phyloP scores from a whole-genome alignment of 2,888 invertebrate genomes.

The Gonocerus acuteangulatus region DNA sequence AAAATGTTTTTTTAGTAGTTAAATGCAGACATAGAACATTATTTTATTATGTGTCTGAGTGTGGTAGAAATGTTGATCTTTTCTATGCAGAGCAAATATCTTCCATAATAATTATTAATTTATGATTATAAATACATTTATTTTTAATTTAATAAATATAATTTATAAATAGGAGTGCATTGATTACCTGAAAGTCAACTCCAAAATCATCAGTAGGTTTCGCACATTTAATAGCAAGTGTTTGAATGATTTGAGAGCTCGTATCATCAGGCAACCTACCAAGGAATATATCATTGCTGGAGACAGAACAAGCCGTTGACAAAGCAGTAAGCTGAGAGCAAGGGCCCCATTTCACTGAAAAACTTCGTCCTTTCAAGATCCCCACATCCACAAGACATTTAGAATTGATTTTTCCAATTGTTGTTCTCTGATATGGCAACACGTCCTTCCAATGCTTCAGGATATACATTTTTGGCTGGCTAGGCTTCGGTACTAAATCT shows the following conservation, averaged over 20 bases:
- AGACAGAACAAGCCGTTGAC: conserved; percentile 41
- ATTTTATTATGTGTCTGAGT: too few species aligned
- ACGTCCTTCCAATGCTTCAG: conserved; percentile 44
- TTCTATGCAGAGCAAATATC: too few species aligned
- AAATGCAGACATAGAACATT: too few species aligned
- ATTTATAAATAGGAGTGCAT: too few species aligned
- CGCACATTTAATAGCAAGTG: conserved; percentile 40
- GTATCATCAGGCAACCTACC: conserved; percentile 42
- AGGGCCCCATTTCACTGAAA: conserved; percentile 68
- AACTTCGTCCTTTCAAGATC: conserved; percentile 43
- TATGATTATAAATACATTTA: too few species aligned
- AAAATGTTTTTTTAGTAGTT: too few species aligned
- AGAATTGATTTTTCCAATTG: conserved; percentile 38
- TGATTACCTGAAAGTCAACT: too few species aligned
- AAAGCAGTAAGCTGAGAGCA: conserved; percentile 44
- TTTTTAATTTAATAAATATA: too few species aligned
- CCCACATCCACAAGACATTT: conserved; percentile 32
- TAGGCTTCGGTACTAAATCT: conserved; percentile 4
- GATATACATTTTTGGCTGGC: conserved; percentile 46
- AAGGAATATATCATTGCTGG: conserved; percentile 40
- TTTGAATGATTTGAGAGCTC: conserved; percentile 43
- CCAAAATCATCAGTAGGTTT: too few species aligned
- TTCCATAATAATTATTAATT: too few species aligned
- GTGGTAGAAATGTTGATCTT: too few species aligned
- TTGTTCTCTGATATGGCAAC: conserved; percentile 43